Evolutionary conservation across 2,113 vertebrate genomes (phyloP).

Genomic region (Saiga tatarica): DNA sequence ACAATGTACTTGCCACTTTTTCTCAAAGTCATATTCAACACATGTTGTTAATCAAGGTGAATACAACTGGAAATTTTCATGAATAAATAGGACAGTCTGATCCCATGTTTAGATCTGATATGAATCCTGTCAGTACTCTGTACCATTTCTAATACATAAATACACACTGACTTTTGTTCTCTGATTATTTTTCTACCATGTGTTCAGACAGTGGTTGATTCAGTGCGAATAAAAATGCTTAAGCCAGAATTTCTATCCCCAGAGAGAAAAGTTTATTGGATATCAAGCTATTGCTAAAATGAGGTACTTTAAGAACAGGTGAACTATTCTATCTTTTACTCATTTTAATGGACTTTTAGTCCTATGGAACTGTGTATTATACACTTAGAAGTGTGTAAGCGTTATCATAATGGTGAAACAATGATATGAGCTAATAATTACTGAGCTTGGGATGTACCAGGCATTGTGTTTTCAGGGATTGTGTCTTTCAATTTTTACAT

Average conservation of each 20-base stretch:
- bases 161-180: not conserved
- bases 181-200: not conserved
- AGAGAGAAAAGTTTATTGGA: not conserved
- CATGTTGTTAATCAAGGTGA: not conserved
- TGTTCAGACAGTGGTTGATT: not conserved
- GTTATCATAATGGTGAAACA: not conserved
- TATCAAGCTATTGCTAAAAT: slow-evolving; percentile 37
- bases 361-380: not conserved
- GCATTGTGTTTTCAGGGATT: not conserved
- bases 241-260: not conserved
- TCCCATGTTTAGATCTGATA: not conserved
- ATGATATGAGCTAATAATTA: not conserved
- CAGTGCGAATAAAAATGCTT: not conserved
- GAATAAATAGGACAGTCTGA: not conserved
- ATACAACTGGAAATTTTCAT: not conserved
- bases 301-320: not conserved
- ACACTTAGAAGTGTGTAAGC: not conserved
- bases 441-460: not conserved
- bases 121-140: not conserved
- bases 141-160: not conserved
- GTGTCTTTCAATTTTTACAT: not conserved
- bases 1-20: not conserved
- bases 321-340: slow-evolving; percentile 19
- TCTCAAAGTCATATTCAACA: not conserved
- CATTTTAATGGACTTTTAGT: slow-evolving; percentile 1